Evolutionary conservation across 2,797 vertebrate species (phyloP).

Genomic region (Syndactyla subalaris): DNA sequence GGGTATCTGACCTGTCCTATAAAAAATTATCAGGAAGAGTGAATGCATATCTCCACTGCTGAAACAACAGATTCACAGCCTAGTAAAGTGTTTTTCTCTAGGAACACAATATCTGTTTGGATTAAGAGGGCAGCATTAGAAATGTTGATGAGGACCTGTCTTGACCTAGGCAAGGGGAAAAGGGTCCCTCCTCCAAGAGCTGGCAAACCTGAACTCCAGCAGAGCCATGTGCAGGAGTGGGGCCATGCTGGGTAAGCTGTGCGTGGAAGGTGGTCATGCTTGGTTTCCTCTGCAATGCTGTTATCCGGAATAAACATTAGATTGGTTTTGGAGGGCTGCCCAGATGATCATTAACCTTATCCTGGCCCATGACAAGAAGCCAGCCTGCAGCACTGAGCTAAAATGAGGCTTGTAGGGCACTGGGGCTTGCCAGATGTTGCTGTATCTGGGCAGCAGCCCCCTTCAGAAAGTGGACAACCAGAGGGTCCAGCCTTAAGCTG

Average conservation of each 20-base stretch:
- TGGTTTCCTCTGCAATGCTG: slow-evolving; percentile 62
- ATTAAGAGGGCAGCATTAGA: not conserved
- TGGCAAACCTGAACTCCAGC: not conserved
- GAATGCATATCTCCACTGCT: accelerated
- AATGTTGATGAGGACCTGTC: not conserved
- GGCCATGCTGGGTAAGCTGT: not conserved
- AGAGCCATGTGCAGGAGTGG: not conserved
- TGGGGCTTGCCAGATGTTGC: not conserved
- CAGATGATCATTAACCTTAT: slow-evolving; percentile 65
- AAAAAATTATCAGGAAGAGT: not conserved
- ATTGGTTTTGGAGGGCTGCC: slow-evolving; percentile 54
- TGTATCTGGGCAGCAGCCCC: not conserved
- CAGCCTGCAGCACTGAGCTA: slow-evolving; percentile 48
- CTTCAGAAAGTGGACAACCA: not conserved
- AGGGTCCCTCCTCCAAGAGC: not conserved
- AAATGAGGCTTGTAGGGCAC: slow-evolving; percentile 58
- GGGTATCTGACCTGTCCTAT: not conserved
- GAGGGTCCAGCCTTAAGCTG: not conserved
- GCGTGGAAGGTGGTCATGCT: not conserved
- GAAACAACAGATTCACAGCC: not conserved
- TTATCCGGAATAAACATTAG: slow-evolving; percentile 67
- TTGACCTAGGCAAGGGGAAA: not conserved
- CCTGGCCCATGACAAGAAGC: slow-evolving; percentile 37
- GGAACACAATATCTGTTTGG: not conserved
- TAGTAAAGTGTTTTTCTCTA: not conserved